Conservation (phyloP, 30 jellyfish, hydroid and myxozoan genomes). For the Mastigias papua region DNA sequence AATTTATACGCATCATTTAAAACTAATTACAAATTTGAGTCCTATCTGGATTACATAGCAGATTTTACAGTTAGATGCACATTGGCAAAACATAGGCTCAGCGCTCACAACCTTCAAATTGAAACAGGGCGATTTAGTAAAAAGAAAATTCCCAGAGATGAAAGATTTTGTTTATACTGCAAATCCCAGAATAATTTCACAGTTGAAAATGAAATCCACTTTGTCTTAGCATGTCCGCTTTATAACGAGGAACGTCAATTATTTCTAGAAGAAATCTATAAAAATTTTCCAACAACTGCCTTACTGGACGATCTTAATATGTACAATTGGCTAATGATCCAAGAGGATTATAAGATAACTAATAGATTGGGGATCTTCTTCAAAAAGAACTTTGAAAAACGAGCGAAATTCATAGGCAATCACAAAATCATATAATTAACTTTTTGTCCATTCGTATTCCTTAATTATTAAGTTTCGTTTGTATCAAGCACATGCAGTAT, state of each 20-base stretch:
- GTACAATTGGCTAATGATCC: too few species aligned
- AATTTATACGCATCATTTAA: conserved; percentile 35
- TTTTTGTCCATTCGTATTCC: too few species aligned
- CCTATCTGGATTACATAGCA: conserved; percentile 36
- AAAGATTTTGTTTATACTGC: conserved; percentile 40
- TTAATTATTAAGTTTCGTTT: too few species aligned
- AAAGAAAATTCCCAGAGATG: conserved; percentile 57
- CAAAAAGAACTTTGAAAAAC: too few species aligned
- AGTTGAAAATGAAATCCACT: conserved; percentile 42
- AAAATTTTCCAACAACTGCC: conserved; percentile 31
- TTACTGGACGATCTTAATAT: conserved; percentile 5
- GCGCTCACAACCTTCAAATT: conserved; percentile 43
- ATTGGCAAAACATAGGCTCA: conserved; percentile 40
- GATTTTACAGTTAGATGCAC: conserved; percentile 20
- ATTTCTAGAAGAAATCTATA: conserved; percentile 6
- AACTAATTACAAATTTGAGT: conserved; percentile 39
- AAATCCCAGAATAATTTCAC: conserved; percentile 3
- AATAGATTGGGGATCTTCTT: too few species aligned
- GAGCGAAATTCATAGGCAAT: too few species aligned
- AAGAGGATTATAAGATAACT: too few species aligned
- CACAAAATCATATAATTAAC: too few species aligned
- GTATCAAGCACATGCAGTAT: too few species aligned
- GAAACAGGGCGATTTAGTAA: conserved; percentile 44
- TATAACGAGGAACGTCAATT: conserved; percentile 35
- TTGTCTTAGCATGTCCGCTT: conserved; percentile 28